Conservation (phyloP, 2,113 vertebrate genomes). For the Naja naja region DNA sequence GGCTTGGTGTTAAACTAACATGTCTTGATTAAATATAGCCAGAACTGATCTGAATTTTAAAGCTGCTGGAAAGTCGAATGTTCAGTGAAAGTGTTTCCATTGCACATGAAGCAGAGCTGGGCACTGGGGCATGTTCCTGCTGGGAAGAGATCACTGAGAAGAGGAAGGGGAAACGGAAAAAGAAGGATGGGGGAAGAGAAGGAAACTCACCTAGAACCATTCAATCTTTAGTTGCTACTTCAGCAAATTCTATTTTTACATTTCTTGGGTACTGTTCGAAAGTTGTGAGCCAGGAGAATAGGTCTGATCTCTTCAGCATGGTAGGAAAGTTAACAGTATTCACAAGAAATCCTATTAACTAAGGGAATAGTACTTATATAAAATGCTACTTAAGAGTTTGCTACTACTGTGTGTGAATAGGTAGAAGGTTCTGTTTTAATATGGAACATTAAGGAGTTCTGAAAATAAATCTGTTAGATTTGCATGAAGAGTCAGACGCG, state of each 20-base stretch:
- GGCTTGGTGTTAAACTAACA: constrained; percentile 79
- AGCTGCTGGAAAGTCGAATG: constrained; percentile 68
- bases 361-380: background rate
- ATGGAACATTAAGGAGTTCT: background rate
- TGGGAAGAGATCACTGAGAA: constrained; percentile 43
- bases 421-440: background rate
- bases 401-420: background rate
- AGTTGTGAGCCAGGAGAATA: background rate
- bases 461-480: too few relatives aligned
- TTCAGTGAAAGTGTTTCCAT: constrained; percentile 65
- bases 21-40: constrained; percentile 76
- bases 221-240: background rate
- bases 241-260: background rate
- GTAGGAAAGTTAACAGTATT: background rate
- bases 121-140: constrained; percentile 18
- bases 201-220: background rate
- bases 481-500: too few relatives aligned
- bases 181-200: background rate
- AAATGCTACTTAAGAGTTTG: background rate
- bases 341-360: background rate
- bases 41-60: constrained; percentile 76
- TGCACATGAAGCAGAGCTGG: constrained; percentile 63
- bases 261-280: background rate
- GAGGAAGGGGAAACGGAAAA: background rate
- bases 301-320: background rate